Evolutionary conservation across 2,888 invertebrate species (phyloP).

Genomic region (Drosophila merina): DNA sequence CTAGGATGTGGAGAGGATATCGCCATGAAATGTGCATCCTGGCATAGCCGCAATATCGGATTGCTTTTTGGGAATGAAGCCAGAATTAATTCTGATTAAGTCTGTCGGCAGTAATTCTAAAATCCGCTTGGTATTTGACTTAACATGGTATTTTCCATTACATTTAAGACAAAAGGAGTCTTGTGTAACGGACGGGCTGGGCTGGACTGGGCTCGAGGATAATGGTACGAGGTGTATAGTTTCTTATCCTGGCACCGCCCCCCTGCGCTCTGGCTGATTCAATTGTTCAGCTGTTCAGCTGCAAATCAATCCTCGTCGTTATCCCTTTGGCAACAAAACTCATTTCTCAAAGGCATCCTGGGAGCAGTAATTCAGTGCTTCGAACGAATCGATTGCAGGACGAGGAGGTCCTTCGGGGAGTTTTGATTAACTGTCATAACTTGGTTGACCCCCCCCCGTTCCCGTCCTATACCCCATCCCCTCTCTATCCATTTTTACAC

Average conservation of each 20-base stretch:
- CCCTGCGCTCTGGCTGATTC: no score
- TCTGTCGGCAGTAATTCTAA: background rate
- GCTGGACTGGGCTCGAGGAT: no score
- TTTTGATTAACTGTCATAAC: conserved; percentile 49
- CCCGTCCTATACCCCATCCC: background rate
- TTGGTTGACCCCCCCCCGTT: background rate
- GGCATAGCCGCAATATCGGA: background rate
- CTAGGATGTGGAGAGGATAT: no score
- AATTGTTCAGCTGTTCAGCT: background rate
- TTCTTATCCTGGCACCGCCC: no score
- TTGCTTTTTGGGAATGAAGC: background rate
- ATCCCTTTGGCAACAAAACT: background rate
- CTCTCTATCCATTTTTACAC: background rate
- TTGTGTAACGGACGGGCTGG: no score
- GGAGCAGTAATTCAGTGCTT: background rate
- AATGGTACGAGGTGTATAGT: no score
- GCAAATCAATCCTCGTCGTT: conserved; percentile 1
- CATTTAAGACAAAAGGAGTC: background rate
- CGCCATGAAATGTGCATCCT: background rate
- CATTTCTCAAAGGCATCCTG: background rate
- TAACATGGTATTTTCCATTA: conserved; percentile 5
- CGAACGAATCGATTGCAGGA: background rate
- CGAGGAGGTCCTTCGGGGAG: background rate
- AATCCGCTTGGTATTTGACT: conserved; percentile 10
- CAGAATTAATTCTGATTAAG: background rate